phyloP scores from a whole-genome alignment of 1,140 invertebrate genomes.

The Druon quercuslanigerum region DNA sequence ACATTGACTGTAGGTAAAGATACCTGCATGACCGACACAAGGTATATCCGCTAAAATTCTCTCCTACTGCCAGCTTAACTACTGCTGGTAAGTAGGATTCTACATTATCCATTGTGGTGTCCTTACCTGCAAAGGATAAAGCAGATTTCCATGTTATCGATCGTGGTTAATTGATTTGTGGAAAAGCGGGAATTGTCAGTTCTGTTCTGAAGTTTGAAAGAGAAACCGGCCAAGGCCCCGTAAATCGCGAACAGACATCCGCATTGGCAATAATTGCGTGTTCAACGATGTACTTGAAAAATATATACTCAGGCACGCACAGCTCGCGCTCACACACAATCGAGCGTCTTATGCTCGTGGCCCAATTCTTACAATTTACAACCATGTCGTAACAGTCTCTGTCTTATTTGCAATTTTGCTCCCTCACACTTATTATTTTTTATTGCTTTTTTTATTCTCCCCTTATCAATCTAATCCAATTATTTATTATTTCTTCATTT shows the following conservation, averaged over 20 bases:
- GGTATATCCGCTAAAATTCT: too few relatives aligned
- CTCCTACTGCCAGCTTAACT: too few relatives aligned
- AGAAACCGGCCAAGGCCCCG: constrained; percentile 73
- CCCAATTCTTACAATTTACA: constrained; percentile 73
- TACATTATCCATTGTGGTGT: not conserved
- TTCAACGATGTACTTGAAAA: constrained; percentile 67
- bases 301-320: constrained; percentile 45
- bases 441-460: constrained; percentile 49
- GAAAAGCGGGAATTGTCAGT: constrained; percentile 39
- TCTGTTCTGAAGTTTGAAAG: constrained; percentile 54
- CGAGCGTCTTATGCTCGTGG: constrained; percentile 56
- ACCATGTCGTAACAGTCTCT: constrained; percentile 60
- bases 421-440: constrained; percentile 48
- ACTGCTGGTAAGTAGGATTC: too few relatives aligned
- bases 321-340: constrained; percentile 39
- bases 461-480: not conserved
- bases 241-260: constrained; percentile 72
- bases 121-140: not conserved
- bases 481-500: not conserved
- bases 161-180: constrained; percentile 48
- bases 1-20: too few relatives aligned
- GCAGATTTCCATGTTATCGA: constrained; percentile 42
- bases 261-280: constrained; percentile 72
- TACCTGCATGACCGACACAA: too few relatives aligned
- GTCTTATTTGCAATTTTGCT: constrained; percentile 52